A percentile compares a stretch with the other conserved stretches of the same genome.
Conservation (phyloP, 2,113 vertebrate species). For the Syngnathus scovelli region DNA sequence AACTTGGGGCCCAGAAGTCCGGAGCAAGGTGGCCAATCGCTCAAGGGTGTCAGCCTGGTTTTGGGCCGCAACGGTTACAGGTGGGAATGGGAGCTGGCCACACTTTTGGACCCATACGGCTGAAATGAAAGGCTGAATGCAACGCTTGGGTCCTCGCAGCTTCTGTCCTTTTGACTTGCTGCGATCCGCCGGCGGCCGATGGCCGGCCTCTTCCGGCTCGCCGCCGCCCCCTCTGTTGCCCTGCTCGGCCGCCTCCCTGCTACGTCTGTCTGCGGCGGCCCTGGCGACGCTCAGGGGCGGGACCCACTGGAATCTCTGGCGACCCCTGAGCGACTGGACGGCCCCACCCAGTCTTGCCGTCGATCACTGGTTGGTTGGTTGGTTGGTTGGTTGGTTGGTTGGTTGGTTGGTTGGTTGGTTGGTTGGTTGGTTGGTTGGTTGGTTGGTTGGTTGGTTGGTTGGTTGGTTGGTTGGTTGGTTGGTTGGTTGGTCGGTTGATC, state of each 20-base stretch:
- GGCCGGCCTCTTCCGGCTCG: constrained; percentile 25
- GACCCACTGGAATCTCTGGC: neutral
- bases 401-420: neutral
- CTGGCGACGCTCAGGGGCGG: constrained; percentile 15
- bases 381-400: constrained; percentile 28
- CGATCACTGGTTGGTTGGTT: constrained; percentile 50
- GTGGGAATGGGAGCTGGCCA: neutral
- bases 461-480: neutral
- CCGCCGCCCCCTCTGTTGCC: neutral
- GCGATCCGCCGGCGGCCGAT: constrained; percentile 10
- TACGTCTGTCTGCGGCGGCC: constrained; percentile 30
- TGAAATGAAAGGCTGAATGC: too few relatives aligned
- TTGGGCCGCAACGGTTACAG: constrained; percentile 31
- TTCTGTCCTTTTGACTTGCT: constrained; percentile 14
- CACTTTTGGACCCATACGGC: too few relatives aligned
- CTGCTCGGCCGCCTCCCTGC: constrained; percentile 13
- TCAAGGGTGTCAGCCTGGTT: neutral
- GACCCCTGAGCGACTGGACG: constrained; percentile 48
- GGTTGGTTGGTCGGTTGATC: too few relatives aligned
- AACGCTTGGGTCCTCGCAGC: too few relatives aligned
- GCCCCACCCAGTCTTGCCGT: constrained; percentile 41
- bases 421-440: neutral
- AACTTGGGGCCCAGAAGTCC: constrained; percentile 25
- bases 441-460: neutral
- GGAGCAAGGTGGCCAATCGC: constrained; percentile 24